phyloP scores from a whole-genome alignment of 2,888 invertebrate species.

The Neria commutata region DNA sequence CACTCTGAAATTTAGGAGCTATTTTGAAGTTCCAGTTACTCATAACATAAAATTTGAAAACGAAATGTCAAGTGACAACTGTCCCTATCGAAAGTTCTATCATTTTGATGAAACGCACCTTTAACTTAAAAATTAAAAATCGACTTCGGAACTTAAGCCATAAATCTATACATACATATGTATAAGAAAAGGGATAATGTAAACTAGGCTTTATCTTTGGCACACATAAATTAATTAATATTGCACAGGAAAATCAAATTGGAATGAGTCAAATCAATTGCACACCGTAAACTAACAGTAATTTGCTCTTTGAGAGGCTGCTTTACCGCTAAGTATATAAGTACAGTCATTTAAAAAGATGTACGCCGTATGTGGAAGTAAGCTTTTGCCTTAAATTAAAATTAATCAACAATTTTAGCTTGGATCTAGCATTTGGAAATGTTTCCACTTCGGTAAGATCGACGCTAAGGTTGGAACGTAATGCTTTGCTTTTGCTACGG shows the following conservation, averaged over 20 bases:
- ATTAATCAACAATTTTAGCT: background rate
- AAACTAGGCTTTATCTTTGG: conserved; percentile 11
- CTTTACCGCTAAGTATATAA: background rate
- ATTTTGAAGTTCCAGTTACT: too few relatives aligned
- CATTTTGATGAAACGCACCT: too few relatives aligned
- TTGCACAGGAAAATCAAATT: conserved; percentile 12
- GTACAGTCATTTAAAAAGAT: conserved; percentile 1
- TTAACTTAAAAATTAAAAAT: too few relatives aligned
- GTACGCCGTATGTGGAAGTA: background rate
- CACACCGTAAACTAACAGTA: background rate
- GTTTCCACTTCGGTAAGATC: too few relatives aligned
- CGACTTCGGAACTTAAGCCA: too few relatives aligned
- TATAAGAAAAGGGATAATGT: too few relatives aligned
- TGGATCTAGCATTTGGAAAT: background rate
- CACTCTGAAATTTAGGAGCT: too few relatives aligned
- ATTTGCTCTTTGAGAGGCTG: conserved; percentile 17
- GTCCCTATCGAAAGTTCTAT: too few relatives aligned
- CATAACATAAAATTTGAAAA: too few relatives aligned
- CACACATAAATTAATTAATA: conserved; percentile 14
- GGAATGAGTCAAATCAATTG: background rate
- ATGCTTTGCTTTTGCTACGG: background rate
- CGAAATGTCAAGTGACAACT: too few relatives aligned
- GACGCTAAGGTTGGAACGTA: conserved; percentile 4
- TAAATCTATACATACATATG: too few relatives aligned
- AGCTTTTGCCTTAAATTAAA: background rate